These are phyloP conservation scores for Aix galericulata DNA, from an alignment of 2,113 vertebrate genomes.

Conservation along the genomic window DNA sequence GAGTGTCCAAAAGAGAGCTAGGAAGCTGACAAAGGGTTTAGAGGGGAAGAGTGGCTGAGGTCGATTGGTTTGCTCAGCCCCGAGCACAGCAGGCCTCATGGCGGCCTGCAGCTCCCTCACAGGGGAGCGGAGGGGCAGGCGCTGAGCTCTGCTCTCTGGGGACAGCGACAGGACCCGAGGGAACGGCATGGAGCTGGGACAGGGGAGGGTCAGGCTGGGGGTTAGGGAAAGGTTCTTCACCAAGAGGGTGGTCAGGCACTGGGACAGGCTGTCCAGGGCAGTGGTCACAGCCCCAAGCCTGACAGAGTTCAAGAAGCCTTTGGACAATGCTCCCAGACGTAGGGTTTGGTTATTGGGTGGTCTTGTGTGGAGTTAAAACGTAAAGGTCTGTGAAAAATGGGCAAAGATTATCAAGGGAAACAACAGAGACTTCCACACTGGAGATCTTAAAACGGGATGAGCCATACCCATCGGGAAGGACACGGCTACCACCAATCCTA, in stretches of 20 bases:
- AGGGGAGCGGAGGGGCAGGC: neutral
- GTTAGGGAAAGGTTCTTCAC: neutral
- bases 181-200: neutral
- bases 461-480: neutral
- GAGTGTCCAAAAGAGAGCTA: neutral
- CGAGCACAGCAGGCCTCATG: neutral
- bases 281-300: neutral
- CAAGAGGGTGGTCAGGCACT: neutral
- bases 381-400: neutral
- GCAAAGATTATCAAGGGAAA: neutral
- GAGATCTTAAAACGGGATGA: neutral
- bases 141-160: neutral
- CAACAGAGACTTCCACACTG: neutral
- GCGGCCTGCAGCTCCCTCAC: neutral
- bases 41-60: neutral
- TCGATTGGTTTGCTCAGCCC: neutral
- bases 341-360: neutral
- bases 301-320: neutral
- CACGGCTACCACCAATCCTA: neutral
- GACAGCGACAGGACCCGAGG: neutral
- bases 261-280: neutral
- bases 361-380: neutral
- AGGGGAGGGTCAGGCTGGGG: neutral
- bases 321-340: neutral
- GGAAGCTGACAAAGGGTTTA: neutral